Evolutionary conservation across 2,113 vertebrate species (phyloP), one percentile per base, ranked within the genome.

Genomic region (Chaetops frenatus): DNA sequence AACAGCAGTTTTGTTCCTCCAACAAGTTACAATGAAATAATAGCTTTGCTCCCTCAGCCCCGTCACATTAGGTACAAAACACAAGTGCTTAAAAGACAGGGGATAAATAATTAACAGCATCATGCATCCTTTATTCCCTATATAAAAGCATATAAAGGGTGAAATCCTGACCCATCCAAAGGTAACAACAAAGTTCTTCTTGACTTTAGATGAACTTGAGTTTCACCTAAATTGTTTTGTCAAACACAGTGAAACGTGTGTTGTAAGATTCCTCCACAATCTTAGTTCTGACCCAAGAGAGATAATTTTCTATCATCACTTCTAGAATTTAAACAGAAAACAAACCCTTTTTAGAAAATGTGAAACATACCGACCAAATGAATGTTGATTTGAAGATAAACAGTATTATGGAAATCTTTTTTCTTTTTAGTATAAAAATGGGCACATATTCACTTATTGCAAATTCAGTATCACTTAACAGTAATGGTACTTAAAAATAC

Each of bases 101-200:
- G 40, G 19, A 88, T 97, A 51, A 96, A 96, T 95, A 96, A 96
- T 96, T 94, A 88, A 96, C 56, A 81, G n/a, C 69, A 28, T 71
- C 82, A 96, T 94, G 13, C 60, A 96, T 92, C 44, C 93, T 95
- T 96, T 48, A 96, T 90, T 78, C 40, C 28, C 57, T 57, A 60
- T 48, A 42, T 64, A 57, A 86, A 86, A 95, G 56, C 69, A 78
- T 44, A 40, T 15, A 86, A 93, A 83, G 48, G 72, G 56, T 88
- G 69, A 94, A 90, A 86, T 84, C 65, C 64, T 53, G 56, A 71
- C 64, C 92, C 36, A 35, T 62, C 56, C 7, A 0, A 92, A 81
- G 48, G 50, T 79, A 90, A 27, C 12, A 14, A 51, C 72, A 40
- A 79, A 93, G 86, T 94, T 93, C 29, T 92, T 67, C 57, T 60